Evolutionary conservation across 2,113 vertebrate species (phyloP), one percentile per base, ranked within the genome.

Genomic region (Zeus faber): DNA sequence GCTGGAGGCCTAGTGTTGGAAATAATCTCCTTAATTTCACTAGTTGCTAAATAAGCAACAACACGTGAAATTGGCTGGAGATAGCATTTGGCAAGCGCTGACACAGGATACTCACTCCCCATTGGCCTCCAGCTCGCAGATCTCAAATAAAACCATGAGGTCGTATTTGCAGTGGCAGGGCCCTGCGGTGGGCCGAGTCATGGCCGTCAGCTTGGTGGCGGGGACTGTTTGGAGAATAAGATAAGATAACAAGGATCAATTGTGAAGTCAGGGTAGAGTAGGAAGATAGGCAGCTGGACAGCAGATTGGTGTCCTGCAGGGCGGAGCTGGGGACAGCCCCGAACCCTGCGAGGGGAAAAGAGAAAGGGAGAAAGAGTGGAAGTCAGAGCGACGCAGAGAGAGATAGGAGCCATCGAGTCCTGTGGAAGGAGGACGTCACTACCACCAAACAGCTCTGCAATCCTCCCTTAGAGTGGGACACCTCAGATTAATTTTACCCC

Each of bases 81-180:
- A n/a, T n/a, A n/a, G n/a, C n/a, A n/a, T n/a, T n/a, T n/a, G n/a
- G n/a, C n/a, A n/a, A n/a, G 5, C 11, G 2, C n/a, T 14, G 24
- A 57, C 13, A 24, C 2, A 0, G 23, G 18, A 24, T 45, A 95
- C 97, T 93, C 65, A 99, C 97, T 99, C 97, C 76, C 97, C 97
- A 0, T 93, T 98, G 61, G 97, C 94, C 66, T 99, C 97, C 78
- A 99, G 92, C 79, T 99, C 97, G 2, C 95, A 98, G 87, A 99
- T 98, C 88, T 99, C 96, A 1, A 99, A 98, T 86, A 95, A 94
- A 11, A 97, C 95, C 91, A 99, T 95, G 65, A 99, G 85, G 73
- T 99, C 95, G 0, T 96, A 95, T 76, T 97, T 98, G 90, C 94
- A 94, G 84, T 95, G 95, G 82, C 95, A 95, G 0, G 93, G 93